Evolutionary conservation across 2,113 vertebrate genomes (phyloP).

Genomic region (Coptodon bakossiorum): DNA sequence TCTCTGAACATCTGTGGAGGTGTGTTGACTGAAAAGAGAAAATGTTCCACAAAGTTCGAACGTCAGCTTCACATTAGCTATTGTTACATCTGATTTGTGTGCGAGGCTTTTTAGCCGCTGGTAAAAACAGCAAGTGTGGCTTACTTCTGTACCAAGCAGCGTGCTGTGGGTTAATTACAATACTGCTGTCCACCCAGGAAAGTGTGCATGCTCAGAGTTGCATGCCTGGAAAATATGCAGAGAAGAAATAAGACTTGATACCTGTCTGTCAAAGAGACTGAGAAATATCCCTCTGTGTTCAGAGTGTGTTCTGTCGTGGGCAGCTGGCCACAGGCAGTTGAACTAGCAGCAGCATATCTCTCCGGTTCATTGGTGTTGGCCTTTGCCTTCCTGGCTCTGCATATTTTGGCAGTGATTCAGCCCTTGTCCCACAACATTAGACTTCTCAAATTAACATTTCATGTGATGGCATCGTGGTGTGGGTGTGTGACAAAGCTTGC

Average conservation of each 20-base stretch:
- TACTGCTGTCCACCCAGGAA: neutral
- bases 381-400: constrained; percentile 16
- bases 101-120: neutral
- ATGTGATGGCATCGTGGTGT: constrained; percentile 31
- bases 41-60: constrained; percentile 9
- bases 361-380: constrained; percentile 23
- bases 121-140: neutral
- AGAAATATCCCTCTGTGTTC: neutral
- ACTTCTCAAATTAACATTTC: constrained; percentile 60
- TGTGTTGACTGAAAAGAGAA: neutral
- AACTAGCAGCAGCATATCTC: neutral
- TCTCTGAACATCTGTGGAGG: constrained; percentile 33
- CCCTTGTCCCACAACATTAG: constrained; percentile 34
- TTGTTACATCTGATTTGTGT: neutral
- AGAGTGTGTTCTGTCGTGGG: neutral
- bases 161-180: neutral
- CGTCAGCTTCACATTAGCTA: neutral
- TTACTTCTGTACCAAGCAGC: neutral
- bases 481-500: constrained; percentile 31
- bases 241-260: neutral
- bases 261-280: neutral
- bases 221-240: too few relatives aligned
- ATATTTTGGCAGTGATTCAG: constrained; percentile 42
- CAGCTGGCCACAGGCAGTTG: neutral
- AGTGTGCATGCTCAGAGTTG: neutral